Base-by-base conservation (phyloP, 2,888 invertebrate species). In the Prosopocoilus inquinatus region DNA sequence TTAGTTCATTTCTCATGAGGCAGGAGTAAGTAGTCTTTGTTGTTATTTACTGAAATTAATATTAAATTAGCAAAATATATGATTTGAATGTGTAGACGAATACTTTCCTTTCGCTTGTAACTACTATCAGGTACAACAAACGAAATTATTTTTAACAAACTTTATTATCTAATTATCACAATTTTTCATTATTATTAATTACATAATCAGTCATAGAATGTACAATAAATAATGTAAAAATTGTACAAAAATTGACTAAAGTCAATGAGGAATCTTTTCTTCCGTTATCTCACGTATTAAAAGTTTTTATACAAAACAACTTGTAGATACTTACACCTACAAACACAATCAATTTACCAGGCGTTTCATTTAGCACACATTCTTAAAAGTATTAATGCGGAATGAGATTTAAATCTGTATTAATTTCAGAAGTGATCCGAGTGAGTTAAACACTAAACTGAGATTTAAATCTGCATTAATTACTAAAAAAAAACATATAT, bases 151-250 rank as follows among this genome's bases (percentile, higher is more conserved):
- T 36, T 39, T 13, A 33, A 41, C 41, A 41, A 11, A 13, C 20
- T 50, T 50, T 50, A 50, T 50, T 50, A 33, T 13, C 11, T 35
- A 33, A 13, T 47, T 50, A 50, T 50, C 50, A 50, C 50, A 54
- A 53, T 50, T 51, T 46, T 50, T 54, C 50, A 51, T 55, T 47
- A 55, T 53, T 46, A 48, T 55, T 49, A 35, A 48, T 55, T 49
- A 35, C 59, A 59, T 57, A 55, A 57, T 64, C 62, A 61, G 65
- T 65, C 65, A 64, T 65, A 59, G 62, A 63, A 62, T 61, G 64
- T 63, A 66, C 66, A 66, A 64, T 49, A 62, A 60, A 58, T 60
- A 61, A 57, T 63, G 54, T 55, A 59, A 64, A 64, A 61, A 55
- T 64, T 63, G 65, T 64, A 64, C 62, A 60, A 61, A 62, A 59